Evolutionary conservation across 2,797 vertebrate species (phyloP).

Genomic region (Chloroceryle amazona): DNA sequence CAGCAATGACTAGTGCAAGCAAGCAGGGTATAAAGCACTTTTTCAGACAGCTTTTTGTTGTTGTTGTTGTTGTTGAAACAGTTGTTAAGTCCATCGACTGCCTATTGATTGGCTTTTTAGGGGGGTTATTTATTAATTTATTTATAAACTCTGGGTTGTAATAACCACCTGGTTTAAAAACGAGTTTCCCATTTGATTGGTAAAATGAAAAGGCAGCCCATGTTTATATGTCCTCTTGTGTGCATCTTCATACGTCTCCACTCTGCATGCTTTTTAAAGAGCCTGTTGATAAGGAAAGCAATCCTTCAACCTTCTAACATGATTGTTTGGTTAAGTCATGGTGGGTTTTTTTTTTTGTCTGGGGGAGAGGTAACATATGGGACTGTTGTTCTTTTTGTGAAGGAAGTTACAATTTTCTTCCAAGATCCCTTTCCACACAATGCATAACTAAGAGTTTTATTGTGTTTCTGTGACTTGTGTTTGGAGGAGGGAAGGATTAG

Average conservation of each 20-base stretch:
- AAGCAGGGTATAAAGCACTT: constrained; percentile 34
- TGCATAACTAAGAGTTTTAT: neutral
- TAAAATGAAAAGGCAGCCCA: neutral
- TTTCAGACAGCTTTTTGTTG: constrained; percentile 46
- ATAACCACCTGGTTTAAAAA: constrained; percentile 60
- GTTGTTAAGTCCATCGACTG: constrained; percentile 45
- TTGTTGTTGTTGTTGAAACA: constrained; percentile 10
- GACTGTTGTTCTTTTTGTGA: neutral
- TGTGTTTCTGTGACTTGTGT: neutral
- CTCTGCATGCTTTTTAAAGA: neutral
- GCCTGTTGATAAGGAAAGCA: neutral
- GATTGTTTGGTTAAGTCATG: neutral
- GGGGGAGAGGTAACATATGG: neutral
- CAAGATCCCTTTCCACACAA: neutral
- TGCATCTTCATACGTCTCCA: neutral
- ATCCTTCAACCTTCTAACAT: neutral
- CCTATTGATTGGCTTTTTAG: constrained; percentile 56
- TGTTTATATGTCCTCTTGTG: neutral
- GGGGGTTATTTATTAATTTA: constrained; percentile 45
- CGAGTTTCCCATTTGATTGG: constrained; percentile 19
- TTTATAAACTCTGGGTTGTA: constrained; percentile 51
- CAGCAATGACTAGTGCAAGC: constrained; percentile 22
- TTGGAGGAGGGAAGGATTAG: neutral
- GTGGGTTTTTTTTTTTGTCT: neutral
- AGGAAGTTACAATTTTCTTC: neutral